Evolutionary conservation across 2,113 vertebrate genomes (phyloP).

Genomic region (Poecile atricapillus): DNA sequence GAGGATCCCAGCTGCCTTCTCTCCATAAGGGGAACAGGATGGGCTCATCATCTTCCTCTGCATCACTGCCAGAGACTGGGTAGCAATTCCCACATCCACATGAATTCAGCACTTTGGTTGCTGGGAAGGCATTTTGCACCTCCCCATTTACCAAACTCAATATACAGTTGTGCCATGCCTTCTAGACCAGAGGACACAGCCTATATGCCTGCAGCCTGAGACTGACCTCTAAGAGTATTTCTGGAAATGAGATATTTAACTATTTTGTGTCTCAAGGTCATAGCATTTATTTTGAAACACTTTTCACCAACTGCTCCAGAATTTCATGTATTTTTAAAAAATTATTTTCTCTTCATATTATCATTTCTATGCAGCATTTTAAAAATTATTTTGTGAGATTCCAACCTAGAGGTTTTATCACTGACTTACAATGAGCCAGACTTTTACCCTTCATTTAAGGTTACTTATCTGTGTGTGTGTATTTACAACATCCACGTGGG

Average conservation of each 20-base stretch:
- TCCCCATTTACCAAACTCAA: neutral
- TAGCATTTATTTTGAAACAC: neutral
- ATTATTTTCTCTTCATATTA: neutral
- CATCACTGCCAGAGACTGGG: neutral
- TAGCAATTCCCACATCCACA: rapidly evolving
- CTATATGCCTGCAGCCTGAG: neutral
- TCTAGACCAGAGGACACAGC: neutral
- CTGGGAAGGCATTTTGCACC: neutral
- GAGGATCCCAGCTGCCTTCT: neutral
- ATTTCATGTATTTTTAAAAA: neutral
- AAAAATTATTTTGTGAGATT: neutral
- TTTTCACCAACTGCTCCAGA: neutral
- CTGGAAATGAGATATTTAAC: neutral
- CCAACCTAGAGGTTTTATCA: neutral
- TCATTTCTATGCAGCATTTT: neutral
- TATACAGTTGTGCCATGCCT: neutral
- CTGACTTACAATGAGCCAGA: neutral
- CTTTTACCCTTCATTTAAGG: neutral
- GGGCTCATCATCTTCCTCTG: neutral
- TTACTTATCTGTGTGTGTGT: neutral
- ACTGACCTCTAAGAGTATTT: neutral
- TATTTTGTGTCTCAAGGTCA: neutral
- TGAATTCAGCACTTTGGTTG: neutral
- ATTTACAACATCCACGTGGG: neutral
- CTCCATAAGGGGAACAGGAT: rapidly evolving